A percentile compares a stretch with the other conserved stretches of the same genome.
phyloP scores from a whole-genome alignment of 2,888 invertebrate species.

The Ectobius pallidus region DNA sequence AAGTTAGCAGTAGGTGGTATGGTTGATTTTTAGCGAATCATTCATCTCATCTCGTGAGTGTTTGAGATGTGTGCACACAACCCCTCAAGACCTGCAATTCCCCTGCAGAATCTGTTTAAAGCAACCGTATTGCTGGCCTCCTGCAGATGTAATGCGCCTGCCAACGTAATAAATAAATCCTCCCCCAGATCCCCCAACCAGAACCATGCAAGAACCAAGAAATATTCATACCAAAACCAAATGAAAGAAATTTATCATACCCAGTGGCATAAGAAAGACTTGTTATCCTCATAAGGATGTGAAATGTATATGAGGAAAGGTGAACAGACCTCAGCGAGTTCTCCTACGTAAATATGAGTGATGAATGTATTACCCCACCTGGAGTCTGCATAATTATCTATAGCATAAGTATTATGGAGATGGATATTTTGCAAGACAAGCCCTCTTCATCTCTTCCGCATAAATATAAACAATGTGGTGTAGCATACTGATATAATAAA shows the following conservation, averaged over 20 bases:
- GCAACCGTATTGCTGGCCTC: conserved; percentile 1
- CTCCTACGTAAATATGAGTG: too few relatives aligned
- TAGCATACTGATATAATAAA: too few relatives aligned
- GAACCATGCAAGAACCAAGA: background rate
- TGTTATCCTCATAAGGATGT: background rate
- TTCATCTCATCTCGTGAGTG: too few relatives aligned
- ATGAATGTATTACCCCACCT: too few relatives aligned
- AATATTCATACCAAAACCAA: background rate
- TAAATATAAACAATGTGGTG: too few relatives aligned
- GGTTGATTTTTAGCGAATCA: too few relatives aligned
- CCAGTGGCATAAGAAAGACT: background rate
- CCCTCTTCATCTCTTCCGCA: too few relatives aligned
- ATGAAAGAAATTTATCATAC: conserved; percentile 17
- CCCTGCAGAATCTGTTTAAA: conserved; percentile 3
- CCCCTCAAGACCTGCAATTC: background rate
- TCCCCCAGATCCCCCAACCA: background rate
- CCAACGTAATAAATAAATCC: conserved; percentile 2
- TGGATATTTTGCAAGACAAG: too few relatives aligned
- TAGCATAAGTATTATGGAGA: too few relatives aligned
- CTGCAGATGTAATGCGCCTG: background rate
- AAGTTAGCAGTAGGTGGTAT: too few relatives aligned
- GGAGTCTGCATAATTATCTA: too few relatives aligned
- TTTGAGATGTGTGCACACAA: too few relatives aligned
- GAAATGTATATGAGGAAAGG: background rate
- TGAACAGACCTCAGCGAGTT: background rate